phyloP scores from a whole-genome alignment of 2,888 invertebrate genomes.

The Nezara viridula region DNA sequence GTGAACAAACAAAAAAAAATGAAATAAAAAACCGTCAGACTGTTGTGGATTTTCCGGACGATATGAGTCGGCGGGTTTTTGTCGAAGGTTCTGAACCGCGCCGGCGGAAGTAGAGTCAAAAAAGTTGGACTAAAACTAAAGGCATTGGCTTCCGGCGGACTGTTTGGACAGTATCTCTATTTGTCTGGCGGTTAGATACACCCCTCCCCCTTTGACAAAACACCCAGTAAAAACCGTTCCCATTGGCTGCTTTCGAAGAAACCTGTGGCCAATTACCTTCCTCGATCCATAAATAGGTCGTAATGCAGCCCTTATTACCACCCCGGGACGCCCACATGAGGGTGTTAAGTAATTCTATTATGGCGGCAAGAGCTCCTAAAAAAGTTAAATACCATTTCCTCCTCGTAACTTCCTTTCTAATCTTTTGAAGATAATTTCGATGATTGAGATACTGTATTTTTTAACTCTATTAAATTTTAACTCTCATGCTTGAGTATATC shows the following conservation, averaged over 20 bases:
- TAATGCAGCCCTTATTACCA: background rate
- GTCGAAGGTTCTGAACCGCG: background rate
- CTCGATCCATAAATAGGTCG: background rate
- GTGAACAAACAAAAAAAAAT: background rate
- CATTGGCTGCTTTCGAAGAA: slow-evolving; percentile 19
- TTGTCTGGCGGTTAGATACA: slow-evolving; percentile 29
- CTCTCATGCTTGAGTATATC: too few relatives aligned
- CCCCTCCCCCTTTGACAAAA: slow-evolving; percentile 27
- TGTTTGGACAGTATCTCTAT: slow-evolving; percentile 43
- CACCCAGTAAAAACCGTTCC: background rate
- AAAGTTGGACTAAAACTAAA: slow-evolving; percentile 49
- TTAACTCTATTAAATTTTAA: too few relatives aligned
- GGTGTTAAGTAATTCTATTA: background rate
- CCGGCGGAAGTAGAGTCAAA: slow-evolving; percentile 33
- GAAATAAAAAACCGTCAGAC: background rate
- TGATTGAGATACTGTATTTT: too few relatives aligned
- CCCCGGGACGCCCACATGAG: background rate
- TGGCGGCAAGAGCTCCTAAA: background rate
- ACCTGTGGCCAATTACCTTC: slow-evolving; percentile 12
- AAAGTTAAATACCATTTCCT: too few relatives aligned
- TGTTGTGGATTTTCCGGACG: slow-evolving; percentile 41
- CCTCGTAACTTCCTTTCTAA: background rate
- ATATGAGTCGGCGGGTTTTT: slow-evolving; percentile 40
- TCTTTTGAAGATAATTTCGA: too few relatives aligned
- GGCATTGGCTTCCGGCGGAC: background rate